Conservation (phyloP, 2,797 vertebrate species). For the Eidolon dupreanum region DNA sequence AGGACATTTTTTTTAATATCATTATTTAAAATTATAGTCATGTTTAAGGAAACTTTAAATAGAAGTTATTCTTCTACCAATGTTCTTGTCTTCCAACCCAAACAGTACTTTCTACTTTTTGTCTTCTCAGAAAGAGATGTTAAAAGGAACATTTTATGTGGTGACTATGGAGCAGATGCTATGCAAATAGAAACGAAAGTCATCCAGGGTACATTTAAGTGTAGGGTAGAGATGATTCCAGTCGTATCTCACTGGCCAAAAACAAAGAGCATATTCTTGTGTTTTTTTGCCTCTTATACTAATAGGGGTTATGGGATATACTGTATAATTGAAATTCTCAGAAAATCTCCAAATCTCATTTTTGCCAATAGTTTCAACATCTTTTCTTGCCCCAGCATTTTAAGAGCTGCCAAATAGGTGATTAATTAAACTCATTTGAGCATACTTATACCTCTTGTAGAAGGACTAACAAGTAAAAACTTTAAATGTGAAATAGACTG, state of each 20-base stretch:
- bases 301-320: neutral
- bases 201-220: no score
- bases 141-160: neutral
- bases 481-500: neutral
- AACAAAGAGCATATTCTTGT: neutral
- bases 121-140: neutral
- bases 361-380: neutral
- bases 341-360: neutral
- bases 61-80: neutral
- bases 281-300: neutral
- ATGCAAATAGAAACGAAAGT: neutral
- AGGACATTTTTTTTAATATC: neutral
- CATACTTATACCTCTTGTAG: no score
- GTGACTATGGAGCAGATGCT: neutral
- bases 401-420: neutral
- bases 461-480: neutral
- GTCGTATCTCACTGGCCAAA: neutral
- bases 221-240: neutral
- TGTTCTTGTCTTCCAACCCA: neutral
- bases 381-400: neutral
- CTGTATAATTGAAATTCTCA: neutral
- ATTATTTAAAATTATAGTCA: neutral
- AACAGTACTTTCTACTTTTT: conserved; percentile 5
- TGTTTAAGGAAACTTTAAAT: conserved; percentile 23
- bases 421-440: neutral